Evolutionary conservation across 2,888 invertebrate genomes (phyloP).

Genomic region (Leuctra nigra): DNA sequence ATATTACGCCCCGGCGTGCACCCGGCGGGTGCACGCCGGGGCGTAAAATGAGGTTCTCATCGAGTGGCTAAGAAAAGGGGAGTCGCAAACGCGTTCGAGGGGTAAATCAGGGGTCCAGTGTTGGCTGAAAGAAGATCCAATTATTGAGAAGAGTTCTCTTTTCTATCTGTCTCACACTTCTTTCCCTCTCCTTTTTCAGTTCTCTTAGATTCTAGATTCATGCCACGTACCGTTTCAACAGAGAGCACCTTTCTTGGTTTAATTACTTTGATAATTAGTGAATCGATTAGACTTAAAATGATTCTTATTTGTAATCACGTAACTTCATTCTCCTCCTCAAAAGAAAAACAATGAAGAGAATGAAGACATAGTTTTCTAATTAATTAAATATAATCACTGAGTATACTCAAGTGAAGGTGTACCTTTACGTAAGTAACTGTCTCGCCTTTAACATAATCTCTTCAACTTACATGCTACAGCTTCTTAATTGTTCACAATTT

Average conservation of each 20-base stretch:
- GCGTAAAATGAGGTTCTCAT: slow-evolving; percentile 13
- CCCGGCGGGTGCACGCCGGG: not conserved
- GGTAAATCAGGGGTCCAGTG: slow-evolving; percentile 3
- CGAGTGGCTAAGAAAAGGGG: slow-evolving; percentile 14
- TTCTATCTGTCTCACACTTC: not conserved
- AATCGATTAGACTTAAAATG: slow-evolving; percentile 1
- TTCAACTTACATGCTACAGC: too few species aligned
- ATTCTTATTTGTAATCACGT: too few species aligned
- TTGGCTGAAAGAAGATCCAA: slow-evolving; percentile 19
- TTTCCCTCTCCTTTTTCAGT: not conserved
- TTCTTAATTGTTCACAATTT: too few species aligned
- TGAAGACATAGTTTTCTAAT: too few species aligned
- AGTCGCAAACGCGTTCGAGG: not conserved
- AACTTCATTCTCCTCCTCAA: too few species aligned
- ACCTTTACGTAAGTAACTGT: too few species aligned
- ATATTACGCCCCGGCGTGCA: too few species aligned
- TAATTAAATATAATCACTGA: too few species aligned
- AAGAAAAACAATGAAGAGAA: too few species aligned
- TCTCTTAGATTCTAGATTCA: not conserved
- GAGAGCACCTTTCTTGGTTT: slow-evolving; percentile 4
- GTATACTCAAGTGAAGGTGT: too few species aligned
- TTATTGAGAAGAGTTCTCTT: slow-evolving; percentile 12
- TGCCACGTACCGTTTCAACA: not conserved
- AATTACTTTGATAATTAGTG: slow-evolving; percentile 15
- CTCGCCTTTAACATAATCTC: too few species aligned